phyloP scores from a whole-genome alignment of 2,113 vertebrate species.

The Scopus umbretta region DNA sequence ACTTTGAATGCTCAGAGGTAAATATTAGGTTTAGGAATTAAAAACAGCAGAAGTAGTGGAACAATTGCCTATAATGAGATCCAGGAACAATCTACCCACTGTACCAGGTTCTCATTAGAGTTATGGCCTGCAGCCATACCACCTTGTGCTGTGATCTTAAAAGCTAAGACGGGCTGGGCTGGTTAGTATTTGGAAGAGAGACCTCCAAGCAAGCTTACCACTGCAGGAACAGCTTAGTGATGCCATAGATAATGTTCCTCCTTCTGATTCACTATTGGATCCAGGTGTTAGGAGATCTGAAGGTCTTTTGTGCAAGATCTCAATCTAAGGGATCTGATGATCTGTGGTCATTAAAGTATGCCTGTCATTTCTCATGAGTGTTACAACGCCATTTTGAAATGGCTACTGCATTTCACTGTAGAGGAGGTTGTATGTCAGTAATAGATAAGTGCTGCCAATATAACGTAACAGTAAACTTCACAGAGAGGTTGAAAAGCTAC shows the following conservation, averaged over 20 bases:
- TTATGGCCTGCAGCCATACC: conserved; percentile 63
- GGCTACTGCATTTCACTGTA: background rate
- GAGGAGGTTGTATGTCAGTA: background rate
- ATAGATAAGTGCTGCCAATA: background rate
- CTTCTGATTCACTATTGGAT: conserved; percentile 8
- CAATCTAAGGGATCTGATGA: background rate
- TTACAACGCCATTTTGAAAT: background rate
- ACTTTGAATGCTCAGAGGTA: conserved; percentile 47
- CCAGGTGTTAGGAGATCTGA: conserved; percentile 8
- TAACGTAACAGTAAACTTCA: background rate
- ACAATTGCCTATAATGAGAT: conserved; percentile 59
- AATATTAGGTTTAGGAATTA: conserved; percentile 59
- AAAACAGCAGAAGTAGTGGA: conserved; percentile 41
- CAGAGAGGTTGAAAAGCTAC: background rate
- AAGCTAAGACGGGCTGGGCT: conserved; percentile 2
- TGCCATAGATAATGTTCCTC: conserved; percentile 22
- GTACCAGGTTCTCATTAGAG: conserved; percentile 62
- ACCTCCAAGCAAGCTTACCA: conserved; percentile 44
- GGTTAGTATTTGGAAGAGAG: conserved; percentile 41
- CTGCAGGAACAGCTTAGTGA: conserved; percentile 13
- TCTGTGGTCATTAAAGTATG: background rate
- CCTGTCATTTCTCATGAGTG: background rate
- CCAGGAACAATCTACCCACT: conserved; percentile 63
- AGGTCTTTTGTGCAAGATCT: background rate
- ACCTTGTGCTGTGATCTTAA: conserved; percentile 58